These are phyloP conservation scores for Leptodirus hochenwartii DNA, from an alignment of 2,888 invertebrate species.

Conservation along the genomic window DNA sequence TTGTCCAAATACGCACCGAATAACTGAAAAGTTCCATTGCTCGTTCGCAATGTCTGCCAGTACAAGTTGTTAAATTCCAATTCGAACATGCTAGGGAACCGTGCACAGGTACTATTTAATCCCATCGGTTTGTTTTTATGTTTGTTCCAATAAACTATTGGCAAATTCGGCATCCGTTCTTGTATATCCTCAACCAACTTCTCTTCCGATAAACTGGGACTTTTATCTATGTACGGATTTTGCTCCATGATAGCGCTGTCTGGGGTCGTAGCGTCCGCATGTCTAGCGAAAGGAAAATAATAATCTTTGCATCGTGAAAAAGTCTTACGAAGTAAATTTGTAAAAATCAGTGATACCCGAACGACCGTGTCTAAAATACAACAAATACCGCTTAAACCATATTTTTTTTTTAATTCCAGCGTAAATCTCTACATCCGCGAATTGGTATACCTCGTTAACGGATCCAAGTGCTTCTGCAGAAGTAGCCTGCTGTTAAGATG, in stretches of 20 bases:
- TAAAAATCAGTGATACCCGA: no score
- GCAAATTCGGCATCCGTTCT: slow-evolving; percentile 63
- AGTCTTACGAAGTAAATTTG: no score
- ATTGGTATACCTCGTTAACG: no score
- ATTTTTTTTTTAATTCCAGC: no score
- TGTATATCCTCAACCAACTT: slow-evolving; percentile 62
- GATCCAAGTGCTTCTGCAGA: slow-evolving; percentile 29
- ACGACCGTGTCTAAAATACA: no score
- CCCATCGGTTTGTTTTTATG: slow-evolving; percentile 56
- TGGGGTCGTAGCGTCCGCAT: slow-evolving; percentile 26
- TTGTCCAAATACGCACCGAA: slow-evolving; percentile 82
- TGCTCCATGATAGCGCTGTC: slow-evolving; percentile 23
- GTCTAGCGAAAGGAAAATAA: no score
- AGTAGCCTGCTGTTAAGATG: slow-evolving; percentile 31
- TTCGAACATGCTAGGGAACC: slow-evolving; percentile 77
- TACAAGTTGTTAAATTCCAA: slow-evolving; percentile 85
- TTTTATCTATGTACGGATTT: slow-evolving; percentile 40
- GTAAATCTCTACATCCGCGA: no score
- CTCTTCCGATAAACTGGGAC: slow-evolving; percentile 46
- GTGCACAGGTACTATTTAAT: slow-evolving; percentile 58
- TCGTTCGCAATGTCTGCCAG: slow-evolving; percentile 72
- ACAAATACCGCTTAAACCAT: no score
- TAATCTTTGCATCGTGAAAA: no score
- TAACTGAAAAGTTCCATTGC: slow-evolving; percentile 77
- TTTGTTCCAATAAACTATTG: slow-evolving; percentile 70